Evolutionary conservation across 2,797 vertebrate species (phyloP).

Genomic region (Orientallactaga sibirica): DNA sequence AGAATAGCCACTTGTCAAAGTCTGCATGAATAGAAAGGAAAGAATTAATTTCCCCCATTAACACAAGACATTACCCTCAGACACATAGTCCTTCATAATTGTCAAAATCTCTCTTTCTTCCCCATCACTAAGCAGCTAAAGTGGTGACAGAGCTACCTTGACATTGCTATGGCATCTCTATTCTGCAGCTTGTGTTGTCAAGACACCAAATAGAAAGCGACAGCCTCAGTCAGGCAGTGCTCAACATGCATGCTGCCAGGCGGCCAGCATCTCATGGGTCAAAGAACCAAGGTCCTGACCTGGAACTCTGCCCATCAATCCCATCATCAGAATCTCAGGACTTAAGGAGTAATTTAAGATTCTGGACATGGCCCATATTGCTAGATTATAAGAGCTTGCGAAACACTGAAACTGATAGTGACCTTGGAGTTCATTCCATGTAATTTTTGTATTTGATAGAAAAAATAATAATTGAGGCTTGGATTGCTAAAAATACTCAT

Average conservation of each 20-base stretch:
- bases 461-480: not conserved
- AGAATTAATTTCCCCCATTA: slow-evolving; percentile 78
- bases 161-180: not conserved
- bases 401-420: not conserved
- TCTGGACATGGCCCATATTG: not conserved
- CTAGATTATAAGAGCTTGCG: not conserved
- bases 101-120: slow-evolving; percentile 63
- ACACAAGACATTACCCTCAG: slow-evolving; percentile 78
- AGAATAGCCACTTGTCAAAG: slow-evolving; percentile 75
- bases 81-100: slow-evolving; percentile 74
- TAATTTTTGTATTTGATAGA: not conserved
- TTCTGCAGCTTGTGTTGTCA: not conserved
- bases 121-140: not conserved
- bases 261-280: not conserved
- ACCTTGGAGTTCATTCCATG: not conserved
- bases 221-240: not conserved
- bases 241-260: accelerated
- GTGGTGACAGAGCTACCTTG: slow-evolving; percentile 47
- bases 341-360: not conserved
- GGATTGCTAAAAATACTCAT: not conserved
- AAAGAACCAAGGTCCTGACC: not conserved
- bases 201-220: not conserved
- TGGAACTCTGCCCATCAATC: not conserved
- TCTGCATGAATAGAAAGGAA: slow-evolving; percentile 70
- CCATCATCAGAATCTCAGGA: not conserved